A percentile compares a stretch with the other conserved stretches of the same genome.
These are phyloP conservation scores for Ectropis crepuscularia DNA, from an alignment of 2,888 invertebrate genomes.

Conservation along the genomic window DNA sequence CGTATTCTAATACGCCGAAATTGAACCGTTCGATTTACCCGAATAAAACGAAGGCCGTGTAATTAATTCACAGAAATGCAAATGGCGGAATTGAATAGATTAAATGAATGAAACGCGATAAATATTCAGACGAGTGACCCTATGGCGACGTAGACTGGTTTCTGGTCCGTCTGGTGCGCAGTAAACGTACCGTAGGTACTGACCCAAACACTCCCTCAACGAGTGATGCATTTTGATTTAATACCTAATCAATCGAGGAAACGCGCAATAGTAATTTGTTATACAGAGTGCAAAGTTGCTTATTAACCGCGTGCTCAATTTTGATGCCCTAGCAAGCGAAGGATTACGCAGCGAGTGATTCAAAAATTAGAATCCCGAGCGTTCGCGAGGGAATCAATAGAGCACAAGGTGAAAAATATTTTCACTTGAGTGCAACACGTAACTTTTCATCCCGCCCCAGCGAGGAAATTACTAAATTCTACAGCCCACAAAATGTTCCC, in stretches of 20 bases:
- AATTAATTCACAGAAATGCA: conserved; percentile 36
- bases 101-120: conserved; percentile 62
- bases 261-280: too few species aligned
- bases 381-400: neutral
- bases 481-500: too few species aligned
- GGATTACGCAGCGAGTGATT: too few species aligned
- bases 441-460: neutral
- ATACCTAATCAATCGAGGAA: neutral
- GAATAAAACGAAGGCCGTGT: conserved; percentile 25
- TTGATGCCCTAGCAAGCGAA: too few species aligned
- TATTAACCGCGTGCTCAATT: too few species aligned
- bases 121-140: conserved; percentile 69
- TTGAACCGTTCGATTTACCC: conserved; percentile 23
- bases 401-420: neutral
- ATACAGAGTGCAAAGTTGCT: too few species aligned
- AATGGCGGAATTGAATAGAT: conserved; percentile 57
- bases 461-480: neutral
- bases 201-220: conserved; percentile 21
- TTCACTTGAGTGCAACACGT: neutral
- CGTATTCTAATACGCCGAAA: neutral
- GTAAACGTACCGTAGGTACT: conserved; percentile 40
- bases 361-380: neutral
- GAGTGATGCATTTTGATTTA: conserved; percentile 19
- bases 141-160: conserved; percentile 48
- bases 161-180: conserved; percentile 56